Evolutionary conservation across 2,797 vertebrate genomes (phyloP), one percentile per base, ranked within the genome.

Genomic region (Urosaurus nigricauda): DNA sequence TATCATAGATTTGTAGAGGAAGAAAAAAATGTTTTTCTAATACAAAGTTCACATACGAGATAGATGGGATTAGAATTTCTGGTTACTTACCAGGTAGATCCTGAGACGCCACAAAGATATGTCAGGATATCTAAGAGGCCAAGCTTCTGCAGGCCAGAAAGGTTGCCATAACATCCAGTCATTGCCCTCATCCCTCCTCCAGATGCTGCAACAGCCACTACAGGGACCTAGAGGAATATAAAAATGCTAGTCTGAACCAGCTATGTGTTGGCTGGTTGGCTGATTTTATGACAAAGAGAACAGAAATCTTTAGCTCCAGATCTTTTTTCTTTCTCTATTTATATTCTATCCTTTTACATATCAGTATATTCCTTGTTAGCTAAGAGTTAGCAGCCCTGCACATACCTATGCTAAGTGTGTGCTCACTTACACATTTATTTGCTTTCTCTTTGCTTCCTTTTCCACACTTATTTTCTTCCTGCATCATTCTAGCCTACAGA

Each of bases 151-250:
- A 98, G 94, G 2, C 96, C 97, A 8, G 87, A 95, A 85, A 98
- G 92, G 88, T 94, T 96, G 37, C 98, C 97, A 0, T 96, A 96
- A 32, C 97, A 90, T 68, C 96, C 95, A 1, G 96, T 97, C 97
- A 97, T 97, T 17, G 97, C 98, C 92, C 98, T 95, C 51, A 94
- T 90, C 53, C 98, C 98, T 1, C 98, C 97, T 5, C 98, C 98
- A 0, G 98, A 98, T 11, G 94, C 96, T 89, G 98, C 94, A 73
- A 97, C 87, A 1, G 98, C 97, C 63, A 98, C 91, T 37, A 95
- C 94, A 0, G 97, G 97, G 35, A 97, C 95, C 98, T 98, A 84
- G 88, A 43, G 47, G 63, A 32, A 81, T 26, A 79, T 3, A 70
- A 19, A 51, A 51, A 81, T 43, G 79, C 58, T 58, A 75, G 29